phyloP scores from a whole-genome alignment of 2,888 invertebrate genomes.

The Plusia festucae region DNA sequence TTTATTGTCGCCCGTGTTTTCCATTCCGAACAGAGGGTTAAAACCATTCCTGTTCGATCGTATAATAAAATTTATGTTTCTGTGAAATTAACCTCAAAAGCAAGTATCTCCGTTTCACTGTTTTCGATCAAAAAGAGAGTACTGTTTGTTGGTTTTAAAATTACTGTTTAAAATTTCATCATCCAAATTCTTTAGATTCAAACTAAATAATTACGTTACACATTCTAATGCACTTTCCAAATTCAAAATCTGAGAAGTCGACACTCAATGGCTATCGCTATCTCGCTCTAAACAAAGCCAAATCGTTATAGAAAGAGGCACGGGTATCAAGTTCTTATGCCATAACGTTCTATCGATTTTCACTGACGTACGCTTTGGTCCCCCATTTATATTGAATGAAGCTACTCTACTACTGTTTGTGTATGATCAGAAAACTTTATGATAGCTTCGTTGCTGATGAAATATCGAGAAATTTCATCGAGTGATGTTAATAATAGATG shows the following conservation, averaged over 20 bases:
- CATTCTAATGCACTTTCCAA: conserved; percentile 25
- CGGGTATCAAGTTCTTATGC: conserved; percentile 54
- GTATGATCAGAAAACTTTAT: conserved; percentile 21
- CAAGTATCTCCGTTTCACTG: too few relatives aligned
- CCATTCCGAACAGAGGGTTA: background rate
- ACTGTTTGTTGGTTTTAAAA: too few relatives aligned
- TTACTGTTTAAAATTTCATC: too few relatives aligned
- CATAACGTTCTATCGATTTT: conserved; percentile 59
- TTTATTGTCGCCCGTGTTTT: conserved; percentile 38
- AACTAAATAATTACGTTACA: conserved; percentile 41
- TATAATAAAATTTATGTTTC: background rate
- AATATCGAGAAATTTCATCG: conserved; percentile 16
- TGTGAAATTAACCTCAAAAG: background rate
- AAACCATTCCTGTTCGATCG: conserved; percentile 7
- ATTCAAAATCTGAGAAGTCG: conserved; percentile 33
- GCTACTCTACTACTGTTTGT: conserved; percentile 33
- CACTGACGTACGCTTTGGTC: conserved; percentile 41
- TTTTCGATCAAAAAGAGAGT: too few relatives aligned
- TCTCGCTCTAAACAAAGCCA: conserved; percentile 65
- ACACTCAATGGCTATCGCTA: conserved; percentile 49
- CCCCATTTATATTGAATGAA: conserved; percentile 59
- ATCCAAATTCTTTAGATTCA: too few relatives aligned
- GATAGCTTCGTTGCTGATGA: conserved; percentile 10
- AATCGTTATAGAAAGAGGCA: conserved; percentile 55
- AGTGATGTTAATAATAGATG: conserved; percentile 44